Conservation (phyloP, 2,888 invertebrate species). For the Amphimallon solstitiale region DNA sequence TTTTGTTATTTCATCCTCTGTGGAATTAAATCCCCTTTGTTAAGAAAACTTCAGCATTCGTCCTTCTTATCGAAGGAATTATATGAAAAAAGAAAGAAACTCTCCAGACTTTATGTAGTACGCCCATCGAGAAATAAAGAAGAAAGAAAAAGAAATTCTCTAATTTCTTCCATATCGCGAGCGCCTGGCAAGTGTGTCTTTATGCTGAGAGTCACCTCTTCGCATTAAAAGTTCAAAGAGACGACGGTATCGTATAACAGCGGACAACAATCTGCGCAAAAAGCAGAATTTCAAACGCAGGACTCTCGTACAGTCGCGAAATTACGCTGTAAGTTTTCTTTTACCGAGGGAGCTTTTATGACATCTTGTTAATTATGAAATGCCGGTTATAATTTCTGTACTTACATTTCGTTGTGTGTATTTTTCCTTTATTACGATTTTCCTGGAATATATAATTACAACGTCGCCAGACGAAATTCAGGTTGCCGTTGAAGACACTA, state of each 20-base stretch:
- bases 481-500: too few species aligned
- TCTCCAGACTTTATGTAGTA: not conserved
- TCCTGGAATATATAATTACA: too few species aligned
- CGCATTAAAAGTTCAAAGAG: constrained; percentile 22
- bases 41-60: not conserved
- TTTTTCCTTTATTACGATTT: too few species aligned
- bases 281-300: constrained; percentile 13
- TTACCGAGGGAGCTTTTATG: not conserved
- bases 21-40: not conserved
- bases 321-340: constrained; percentile 1
- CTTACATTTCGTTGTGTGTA: too few species aligned
- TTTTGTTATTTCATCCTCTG: too few species aligned
- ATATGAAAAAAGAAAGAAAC: not conserved
- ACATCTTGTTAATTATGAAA: not conserved
- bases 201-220: not conserved
- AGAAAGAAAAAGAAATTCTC: constrained; percentile 12
- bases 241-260: not conserved
- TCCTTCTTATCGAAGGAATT: constrained; percentile 7
- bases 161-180: constrained; percentile 15
- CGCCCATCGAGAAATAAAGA: not conserved
- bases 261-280: not conserved
- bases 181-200: not conserved
- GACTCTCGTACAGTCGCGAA: not conserved
- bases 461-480: too few species aligned
- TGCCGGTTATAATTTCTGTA: not conserved